Conservation (phyloP, 2,888 invertebrate genomes). For the Selenia dentaria region DNA sequence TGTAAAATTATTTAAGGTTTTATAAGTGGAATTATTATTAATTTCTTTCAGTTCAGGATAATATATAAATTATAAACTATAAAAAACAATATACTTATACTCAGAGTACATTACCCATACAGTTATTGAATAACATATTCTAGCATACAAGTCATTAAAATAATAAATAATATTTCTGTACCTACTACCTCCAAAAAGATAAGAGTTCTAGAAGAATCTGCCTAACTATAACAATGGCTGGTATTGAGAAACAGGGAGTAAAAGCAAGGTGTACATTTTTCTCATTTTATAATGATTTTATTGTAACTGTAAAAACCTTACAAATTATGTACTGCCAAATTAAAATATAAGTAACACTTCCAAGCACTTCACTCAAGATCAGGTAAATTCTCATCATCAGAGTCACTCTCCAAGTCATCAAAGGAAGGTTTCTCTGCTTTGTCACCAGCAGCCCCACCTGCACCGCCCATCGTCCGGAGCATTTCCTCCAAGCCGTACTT, state of each 20-base stretch:
- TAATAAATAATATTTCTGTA: too few relatives aligned
- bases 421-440: conserved; percentile 88
- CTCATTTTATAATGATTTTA: conserved; percentile 53
- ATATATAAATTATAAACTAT: too few relatives aligned
- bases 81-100: too few relatives aligned
- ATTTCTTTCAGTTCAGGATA: too few relatives aligned
- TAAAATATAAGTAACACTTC: conserved; percentile 56
- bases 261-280: conserved; percentile 10
- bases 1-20: too few relatives aligned
- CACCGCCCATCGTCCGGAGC: conserved; percentile 90
- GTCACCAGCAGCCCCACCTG: conserved; percentile 58
- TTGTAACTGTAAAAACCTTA: conserved; percentile 82
- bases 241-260: neutral
- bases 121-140: too few relatives aligned
- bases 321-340: conserved; percentile 73
- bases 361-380: conserved; percentile 86
- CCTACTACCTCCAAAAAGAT: too few relatives aligned
- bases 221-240: neutral
- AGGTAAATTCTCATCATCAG: conserved; percentile 92
- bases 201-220: neutral
- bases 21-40: too few relatives aligned
- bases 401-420: conserved; percentile 91
- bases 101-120: too few relatives aligned
- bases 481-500: conserved; percentile 87
- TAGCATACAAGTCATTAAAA: too few relatives aligned